Evolutionary conservation across 2,888 invertebrate species (phyloP).

Genomic region (Pecten maximus): DNA sequence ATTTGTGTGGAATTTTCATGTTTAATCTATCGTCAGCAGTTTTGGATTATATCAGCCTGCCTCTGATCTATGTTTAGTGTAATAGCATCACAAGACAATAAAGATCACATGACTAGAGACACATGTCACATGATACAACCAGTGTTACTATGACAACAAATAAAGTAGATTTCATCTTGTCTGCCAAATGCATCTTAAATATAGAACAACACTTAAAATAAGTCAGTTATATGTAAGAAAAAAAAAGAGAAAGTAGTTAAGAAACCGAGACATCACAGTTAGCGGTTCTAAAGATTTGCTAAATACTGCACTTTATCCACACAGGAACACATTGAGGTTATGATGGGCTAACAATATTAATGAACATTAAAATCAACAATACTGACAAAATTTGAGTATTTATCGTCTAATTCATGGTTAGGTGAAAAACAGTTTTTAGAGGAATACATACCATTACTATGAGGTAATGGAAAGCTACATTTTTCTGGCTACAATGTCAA

Average conservation of each 20-base stretch:
- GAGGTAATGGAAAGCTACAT: too few species aligned
- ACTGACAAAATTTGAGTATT: not conserved
- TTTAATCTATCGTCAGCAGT: not conserved
- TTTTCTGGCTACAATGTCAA: too few species aligned
- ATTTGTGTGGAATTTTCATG: too few species aligned
- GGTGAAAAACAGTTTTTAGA: too few species aligned
- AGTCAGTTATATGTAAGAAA: not conserved
- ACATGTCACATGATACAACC: slow-evolving; percentile 27
- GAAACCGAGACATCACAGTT: not conserved
- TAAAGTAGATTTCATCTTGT: not conserved
- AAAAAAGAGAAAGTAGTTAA: not conserved
- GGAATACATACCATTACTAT: too few species aligned
- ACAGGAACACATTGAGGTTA: not conserved
- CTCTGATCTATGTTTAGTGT: not conserved
- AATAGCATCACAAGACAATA: not conserved
- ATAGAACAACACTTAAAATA: not conserved
- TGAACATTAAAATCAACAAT: not conserved
- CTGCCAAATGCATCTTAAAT: not conserved
- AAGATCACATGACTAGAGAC: slow-evolving; percentile 25
- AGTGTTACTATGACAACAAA: slow-evolving; percentile 33
- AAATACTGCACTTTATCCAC: not conserved
- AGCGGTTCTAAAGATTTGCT: not conserved
- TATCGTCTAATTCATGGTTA: not conserved
- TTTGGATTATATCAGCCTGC: not conserved
- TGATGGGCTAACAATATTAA: not conserved